Evolutionary conservation across 2,113 vertebrate species (phyloP).

Genomic region (Prionailurus bengalensis): DNA sequence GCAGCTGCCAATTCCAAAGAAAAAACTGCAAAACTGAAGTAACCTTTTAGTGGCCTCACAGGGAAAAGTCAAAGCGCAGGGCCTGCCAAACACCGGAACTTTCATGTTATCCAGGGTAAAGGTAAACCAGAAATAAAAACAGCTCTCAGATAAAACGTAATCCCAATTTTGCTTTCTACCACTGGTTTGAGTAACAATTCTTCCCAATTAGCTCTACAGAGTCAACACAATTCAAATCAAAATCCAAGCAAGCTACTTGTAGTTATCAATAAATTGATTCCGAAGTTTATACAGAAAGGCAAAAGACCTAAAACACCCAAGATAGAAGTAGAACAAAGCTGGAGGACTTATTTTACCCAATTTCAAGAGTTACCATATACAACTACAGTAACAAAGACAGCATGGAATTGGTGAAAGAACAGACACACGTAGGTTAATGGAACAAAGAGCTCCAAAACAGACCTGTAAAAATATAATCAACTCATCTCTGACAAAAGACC

Average conservation of each 20-base stretch:
- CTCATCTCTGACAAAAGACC: not conserved
- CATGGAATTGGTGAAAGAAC: not conserved
- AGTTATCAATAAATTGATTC: not conserved
- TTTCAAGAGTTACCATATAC: not conserved
- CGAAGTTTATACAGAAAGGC: not conserved
- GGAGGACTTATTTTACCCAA: not conserved
- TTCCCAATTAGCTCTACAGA: not conserved
- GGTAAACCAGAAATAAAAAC: not conserved
- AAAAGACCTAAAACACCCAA: not conserved
- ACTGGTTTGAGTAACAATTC: not conserved
- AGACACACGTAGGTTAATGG: not conserved
- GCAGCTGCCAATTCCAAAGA: not conserved
- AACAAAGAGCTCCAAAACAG: not conserved
- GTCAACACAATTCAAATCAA: not conserved
- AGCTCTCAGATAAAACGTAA: conserved; percentile 2
- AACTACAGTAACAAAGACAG: not conserved
- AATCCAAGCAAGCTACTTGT: not conserved
- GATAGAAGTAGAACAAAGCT: not conserved
- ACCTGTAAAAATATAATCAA: not conserved
- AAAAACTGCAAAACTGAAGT: not conserved
- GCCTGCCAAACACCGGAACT: not conserved
- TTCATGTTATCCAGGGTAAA: not conserved
- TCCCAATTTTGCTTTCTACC: not conserved
- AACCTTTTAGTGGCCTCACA: not conserved
- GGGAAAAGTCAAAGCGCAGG: not conserved